These are phyloP conservation scores for Turritopsis dohrnii DNA, from an alignment of 30 jellyfish, hydroid and myxozoan genomes.

Conservation along the genomic window DNA sequence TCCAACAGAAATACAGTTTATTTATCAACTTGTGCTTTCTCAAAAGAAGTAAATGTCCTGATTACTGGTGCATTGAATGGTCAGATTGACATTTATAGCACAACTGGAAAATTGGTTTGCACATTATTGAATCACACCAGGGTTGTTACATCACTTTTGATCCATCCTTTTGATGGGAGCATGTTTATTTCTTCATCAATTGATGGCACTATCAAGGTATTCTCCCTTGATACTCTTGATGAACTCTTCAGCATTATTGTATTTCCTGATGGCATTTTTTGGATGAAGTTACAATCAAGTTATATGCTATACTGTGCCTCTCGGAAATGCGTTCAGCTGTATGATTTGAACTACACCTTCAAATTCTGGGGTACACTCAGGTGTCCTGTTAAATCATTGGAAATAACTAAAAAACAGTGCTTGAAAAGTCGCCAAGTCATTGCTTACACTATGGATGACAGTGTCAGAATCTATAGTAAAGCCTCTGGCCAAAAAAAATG, in stretches of 20 bases:
- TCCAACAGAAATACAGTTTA: slow-evolving; percentile 41
- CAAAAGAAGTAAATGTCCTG: slow-evolving; percentile 32
- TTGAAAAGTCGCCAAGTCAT: slow-evolving; percentile 36
- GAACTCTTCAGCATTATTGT: slow-evolving; percentile 56
- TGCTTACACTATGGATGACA: slow-evolving; percentile 37
- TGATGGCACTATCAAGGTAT: slow-evolving; percentile 64
- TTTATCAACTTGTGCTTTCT: slow-evolving; percentile 60
- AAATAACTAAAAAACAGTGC: slow-evolving; percentile 7
- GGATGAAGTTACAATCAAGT: slow-evolving; percentile 42
- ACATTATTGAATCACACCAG: slow-evolving; percentile 43
- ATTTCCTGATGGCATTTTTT: slow-evolving; percentile 50
- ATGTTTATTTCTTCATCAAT: slow-evolving; percentile 60
- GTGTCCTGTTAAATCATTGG: slow-evolving; percentile 46
- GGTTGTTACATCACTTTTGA: slow-evolving; percentile 45
- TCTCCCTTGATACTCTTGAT: slow-evolving; percentile 54
- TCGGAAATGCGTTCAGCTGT: slow-evolving; percentile 39
- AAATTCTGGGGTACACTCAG: slow-evolving; percentile 67
- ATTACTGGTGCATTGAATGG: slow-evolving; percentile 75
- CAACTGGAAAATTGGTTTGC: slow-evolving; percentile 59
- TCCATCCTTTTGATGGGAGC: slow-evolving; percentile 60
- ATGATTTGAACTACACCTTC: slow-evolving; percentile 55
- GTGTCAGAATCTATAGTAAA: slow-evolving; percentile 41
- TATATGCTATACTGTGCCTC: slow-evolving; percentile 49
- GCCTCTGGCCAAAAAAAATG: slow-evolving; percentile 36
- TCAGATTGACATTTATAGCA: slow-evolving; percentile 37